These are phyloP conservation scores for Pyrocephalus nanus DNA, from an alignment of 2,797 vertebrate species.

Conservation along the genomic window DNA sequence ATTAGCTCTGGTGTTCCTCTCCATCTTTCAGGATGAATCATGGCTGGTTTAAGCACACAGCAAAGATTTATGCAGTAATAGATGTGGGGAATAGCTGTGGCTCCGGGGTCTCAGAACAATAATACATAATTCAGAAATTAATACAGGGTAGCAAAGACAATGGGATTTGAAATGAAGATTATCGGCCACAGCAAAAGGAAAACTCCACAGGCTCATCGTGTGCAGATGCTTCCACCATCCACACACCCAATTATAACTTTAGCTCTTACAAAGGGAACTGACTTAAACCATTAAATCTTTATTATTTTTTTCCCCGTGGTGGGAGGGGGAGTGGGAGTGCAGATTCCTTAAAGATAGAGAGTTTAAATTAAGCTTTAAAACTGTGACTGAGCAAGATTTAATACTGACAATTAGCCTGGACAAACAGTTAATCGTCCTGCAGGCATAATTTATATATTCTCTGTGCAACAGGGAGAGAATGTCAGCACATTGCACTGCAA, in stretches of 20 bases:
- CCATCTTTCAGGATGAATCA: conserved; percentile 36
- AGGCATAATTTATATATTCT: conserved; percentile 70
- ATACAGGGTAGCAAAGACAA: conserved; percentile 61
- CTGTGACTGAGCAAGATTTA: conserved; percentile 73
- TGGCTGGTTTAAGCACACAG: conserved; percentile 37
- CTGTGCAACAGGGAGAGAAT: conserved; percentile 59
- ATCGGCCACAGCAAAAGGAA: conserved; percentile 36
- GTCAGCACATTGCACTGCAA: conserved; percentile 40
- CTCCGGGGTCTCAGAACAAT: conserved; percentile 56
- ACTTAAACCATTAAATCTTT: conserved; percentile 70
- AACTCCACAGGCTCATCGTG: conserved; percentile 22
- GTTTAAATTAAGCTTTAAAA: conserved; percentile 79
- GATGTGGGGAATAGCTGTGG: conserved; percentile 49
- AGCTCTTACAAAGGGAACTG: conserved; percentile 50
- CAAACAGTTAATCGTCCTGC: conserved; percentile 71
- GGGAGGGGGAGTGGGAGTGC: conserved; percentile 52
- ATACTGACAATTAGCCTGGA: conserved; percentile 75
- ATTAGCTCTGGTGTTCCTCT: neutral
- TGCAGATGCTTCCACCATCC: conserved; percentile 36
- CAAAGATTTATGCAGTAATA: conserved; percentile 57
- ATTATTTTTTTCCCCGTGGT: conserved; percentile 46
- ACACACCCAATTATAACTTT: conserved; percentile 52
- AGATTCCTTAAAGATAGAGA: conserved; percentile 74
- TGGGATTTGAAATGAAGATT: conserved; percentile 48
- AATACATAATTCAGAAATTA: conserved; percentile 72